Conservation (phyloP, 2,888 invertebrate species). For the Diarsia brunnea region DNA sequence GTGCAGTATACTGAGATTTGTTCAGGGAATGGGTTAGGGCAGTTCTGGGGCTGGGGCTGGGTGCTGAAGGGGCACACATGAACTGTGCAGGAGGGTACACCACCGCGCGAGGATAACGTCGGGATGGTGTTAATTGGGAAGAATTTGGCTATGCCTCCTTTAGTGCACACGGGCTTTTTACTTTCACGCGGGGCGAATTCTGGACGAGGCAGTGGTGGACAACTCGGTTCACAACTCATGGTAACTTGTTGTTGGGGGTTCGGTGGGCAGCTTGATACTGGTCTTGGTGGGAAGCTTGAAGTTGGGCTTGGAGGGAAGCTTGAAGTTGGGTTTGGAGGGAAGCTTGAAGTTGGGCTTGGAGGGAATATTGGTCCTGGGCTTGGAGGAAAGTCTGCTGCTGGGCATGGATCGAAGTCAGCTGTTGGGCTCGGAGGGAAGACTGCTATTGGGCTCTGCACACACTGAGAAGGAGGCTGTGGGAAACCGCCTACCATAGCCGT, state of each 20-base stretch:
- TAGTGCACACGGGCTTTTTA: constrained; percentile 14
- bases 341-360: too few species aligned
- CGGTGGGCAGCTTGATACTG: neutral
- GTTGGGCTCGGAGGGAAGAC: neutral
- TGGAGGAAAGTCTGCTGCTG: neutral
- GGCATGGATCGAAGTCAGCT: too few species aligned
- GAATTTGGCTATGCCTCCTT: constrained; percentile 70
- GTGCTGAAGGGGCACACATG: constrained; percentile 66
- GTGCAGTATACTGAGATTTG: constrained; percentile 16
- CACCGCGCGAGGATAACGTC: constrained; percentile 23
- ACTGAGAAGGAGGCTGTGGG: constrained; percentile 5
- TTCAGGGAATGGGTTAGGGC: neutral
- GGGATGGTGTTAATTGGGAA: constrained; percentile 70
- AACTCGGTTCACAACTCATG: neutral
- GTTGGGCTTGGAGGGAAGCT: neutral
- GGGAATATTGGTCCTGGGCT: neutral
- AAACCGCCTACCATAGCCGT: constrained; percentile 22
- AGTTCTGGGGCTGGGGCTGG: constrained; percentile 9
- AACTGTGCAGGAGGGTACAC: constrained; percentile 45
- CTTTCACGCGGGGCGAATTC: neutral
- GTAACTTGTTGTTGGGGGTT: neutral
- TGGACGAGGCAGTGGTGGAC: constrained; percentile 7
- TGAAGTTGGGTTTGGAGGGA: neutral
- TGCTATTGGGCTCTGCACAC: neutral
- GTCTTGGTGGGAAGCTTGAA: too few species aligned